These are phyloP conservation scores for Brachionus koreanus DNA, from an alignment of 1,140 invertebrate genomes.

Conservation along the genomic window DNA sequence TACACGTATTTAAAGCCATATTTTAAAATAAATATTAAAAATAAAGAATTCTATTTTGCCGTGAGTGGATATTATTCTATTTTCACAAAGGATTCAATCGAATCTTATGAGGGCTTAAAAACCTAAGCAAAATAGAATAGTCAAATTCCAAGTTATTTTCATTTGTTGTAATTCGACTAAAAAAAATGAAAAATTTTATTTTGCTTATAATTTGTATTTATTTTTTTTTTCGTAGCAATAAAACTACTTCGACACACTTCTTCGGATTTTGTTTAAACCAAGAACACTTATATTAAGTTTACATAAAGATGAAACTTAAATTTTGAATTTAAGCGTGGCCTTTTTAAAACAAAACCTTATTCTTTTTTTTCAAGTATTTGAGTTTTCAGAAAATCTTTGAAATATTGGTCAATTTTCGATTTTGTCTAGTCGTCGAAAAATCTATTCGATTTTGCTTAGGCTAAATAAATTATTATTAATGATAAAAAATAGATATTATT, in stretches of 20 bases:
- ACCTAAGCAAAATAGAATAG: background rate
- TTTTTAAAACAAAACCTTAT: background rate
- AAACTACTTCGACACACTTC: constrained; percentile 5
- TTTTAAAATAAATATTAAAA: background rate
- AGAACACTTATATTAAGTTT: constrained; percentile 9
- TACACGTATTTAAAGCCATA: background rate
- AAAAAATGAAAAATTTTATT: background rate
- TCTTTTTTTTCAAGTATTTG: background rate
- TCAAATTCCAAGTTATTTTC: background rate
- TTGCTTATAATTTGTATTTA: background rate
- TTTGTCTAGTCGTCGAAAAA: background rate
- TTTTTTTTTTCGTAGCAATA: background rate
- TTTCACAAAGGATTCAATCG: background rate
- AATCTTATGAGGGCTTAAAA: background rate
- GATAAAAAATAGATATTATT: too few species aligned
- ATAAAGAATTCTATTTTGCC: background rate
- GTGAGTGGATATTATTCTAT: background rate
- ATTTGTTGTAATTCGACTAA: background rate
- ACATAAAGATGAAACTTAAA: background rate
- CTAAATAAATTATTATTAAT: background rate
- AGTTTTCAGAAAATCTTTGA: background rate
- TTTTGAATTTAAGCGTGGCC: background rate
- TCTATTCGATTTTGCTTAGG: background rate
- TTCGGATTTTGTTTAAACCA: constrained; percentile 7
- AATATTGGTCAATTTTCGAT: background rate